Percentiles rank a stretch among this genome's conserved stretches.
Evolutionary conservation across 2,888 invertebrate genomes (phyloP).

Genomic region (Lomographa bimaculata): DNA sequence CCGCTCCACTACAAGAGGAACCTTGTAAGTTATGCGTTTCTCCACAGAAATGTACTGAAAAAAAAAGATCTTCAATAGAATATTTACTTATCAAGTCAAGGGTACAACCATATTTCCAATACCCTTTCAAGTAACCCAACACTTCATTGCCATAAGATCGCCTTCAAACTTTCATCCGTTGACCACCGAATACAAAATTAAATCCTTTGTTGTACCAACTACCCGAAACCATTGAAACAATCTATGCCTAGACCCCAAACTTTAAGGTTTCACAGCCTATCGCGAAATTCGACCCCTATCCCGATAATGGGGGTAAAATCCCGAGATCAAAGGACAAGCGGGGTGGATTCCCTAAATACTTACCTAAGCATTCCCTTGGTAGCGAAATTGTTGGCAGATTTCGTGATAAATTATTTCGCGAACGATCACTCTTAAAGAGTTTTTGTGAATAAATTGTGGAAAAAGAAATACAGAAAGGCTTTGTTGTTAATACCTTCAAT

Average conservation of each 20-base stretch:
- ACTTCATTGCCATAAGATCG: no score
- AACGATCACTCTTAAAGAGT: slow-evolving; percentile 9
- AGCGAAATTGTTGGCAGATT: slow-evolving; percentile 18
- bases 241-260: slow-evolving; percentile 22
- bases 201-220: slow-evolving; percentile 12
- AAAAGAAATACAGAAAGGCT: no score
- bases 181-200: slow-evolving; percentile 5
- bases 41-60: no score
- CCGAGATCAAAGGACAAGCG: slow-evolving; percentile 37
- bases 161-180: background rate
- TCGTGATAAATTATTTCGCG: slow-evolving; percentile 17
- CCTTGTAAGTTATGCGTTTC: no score
- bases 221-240: slow-evolving; percentile 13
- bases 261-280: slow-evolving; percentile 30
- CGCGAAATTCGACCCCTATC: slow-evolving; percentile 30
- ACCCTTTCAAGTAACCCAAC: no score
- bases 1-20: no score
- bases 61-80: no score
- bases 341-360: slow-evolving; percentile 31
- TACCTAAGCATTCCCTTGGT: slow-evolving; percentile 27
- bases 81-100: no score
- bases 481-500: no score
- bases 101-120: no score
- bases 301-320: slow-evolving; percentile 32
- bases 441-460: no score